Conservation (phyloP, 2,888 invertebrate species). For the Melipona beecheii region DNA sequence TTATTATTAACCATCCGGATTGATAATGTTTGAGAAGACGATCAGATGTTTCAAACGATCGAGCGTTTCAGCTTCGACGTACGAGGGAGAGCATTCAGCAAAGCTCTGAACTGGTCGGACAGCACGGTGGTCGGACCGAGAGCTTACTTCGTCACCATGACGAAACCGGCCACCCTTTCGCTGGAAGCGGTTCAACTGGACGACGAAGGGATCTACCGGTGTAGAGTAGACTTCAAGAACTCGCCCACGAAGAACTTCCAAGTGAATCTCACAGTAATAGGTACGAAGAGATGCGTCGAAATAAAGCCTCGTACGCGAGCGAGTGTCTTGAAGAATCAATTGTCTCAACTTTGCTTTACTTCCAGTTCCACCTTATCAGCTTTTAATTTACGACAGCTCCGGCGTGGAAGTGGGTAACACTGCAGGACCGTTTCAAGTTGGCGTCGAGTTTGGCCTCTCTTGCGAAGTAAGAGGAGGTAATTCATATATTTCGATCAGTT, state of each 20-base stretch:
- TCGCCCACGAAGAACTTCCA: conserved; percentile 86
- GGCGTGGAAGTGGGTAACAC: conserved; percentile 84
- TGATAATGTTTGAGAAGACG: background rate
- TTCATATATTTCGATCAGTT: background rate
- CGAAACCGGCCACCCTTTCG: conserved; percentile 84
- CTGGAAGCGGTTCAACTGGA: conserved; percentile 84
- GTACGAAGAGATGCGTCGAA: conserved; percentile 72
- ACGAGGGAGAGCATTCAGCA: conserved; percentile 84
- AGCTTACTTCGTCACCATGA: conserved; percentile 85
- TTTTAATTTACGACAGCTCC: conserved; percentile 83
- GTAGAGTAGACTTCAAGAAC: conserved; percentile 86
- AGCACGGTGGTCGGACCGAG: conserved; percentile 85
- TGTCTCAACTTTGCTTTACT: conserved; percentile 20
- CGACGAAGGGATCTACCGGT: conserved; percentile 85
- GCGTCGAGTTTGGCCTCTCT: conserved; percentile 83
- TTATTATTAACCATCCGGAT: conserved; percentile 81
- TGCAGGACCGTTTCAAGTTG: conserved; percentile 85
- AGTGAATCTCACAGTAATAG: conserved; percentile 86
- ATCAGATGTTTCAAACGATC: background rate
- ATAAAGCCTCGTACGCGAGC: background rate
- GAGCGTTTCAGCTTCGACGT: conserved; percentile 84
- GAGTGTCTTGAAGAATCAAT: background rate
- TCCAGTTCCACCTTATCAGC: conserved; percentile 84
- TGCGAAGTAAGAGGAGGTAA: conserved; percentile 86
- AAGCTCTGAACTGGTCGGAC: conserved; percentile 85